Evolutionary conservation across 2,797 vertebrate species (phyloP), one percentile per base, ranked within the genome.

Genomic region (Siniperca obscura): DNA sequence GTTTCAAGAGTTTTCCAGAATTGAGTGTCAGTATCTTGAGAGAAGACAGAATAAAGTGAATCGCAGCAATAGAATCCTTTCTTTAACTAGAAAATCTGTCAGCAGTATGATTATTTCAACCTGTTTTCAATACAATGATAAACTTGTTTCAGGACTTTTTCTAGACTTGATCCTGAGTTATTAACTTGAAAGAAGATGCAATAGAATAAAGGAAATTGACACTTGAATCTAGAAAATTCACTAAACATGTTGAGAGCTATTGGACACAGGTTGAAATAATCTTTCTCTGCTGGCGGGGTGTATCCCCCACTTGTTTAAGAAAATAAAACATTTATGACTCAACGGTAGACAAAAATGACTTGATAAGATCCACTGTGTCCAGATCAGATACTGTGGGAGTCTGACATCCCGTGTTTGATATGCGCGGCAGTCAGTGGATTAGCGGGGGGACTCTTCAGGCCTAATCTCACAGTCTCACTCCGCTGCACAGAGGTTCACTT

Each of bases 401-500:
- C 83, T 78, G 82, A 70, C 60, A 62, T 68, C 76, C 65, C 81
- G 72, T 68, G 75, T 90, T 87, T 91, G 91, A 92, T 85, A 89
- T 91, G 89, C 55, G 81, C 79, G 22, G 56, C 89, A 88, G 84
- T 90, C 89, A 71, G 60, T 82, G 91, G 91, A 92, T 93, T 90
- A 90, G 83, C 16, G 65, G 76, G 82, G 82, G 30, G 78, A 76
- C 84, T 91, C 87, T 82, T 85, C 76, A 76, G 78, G 74, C 60
- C 89, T 95, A 89, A 93, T 93, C 92, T 92, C 90, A 48, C 82
- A 50, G 93, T 94, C 89, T 92, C 92, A 89, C 90, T 91, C 84
- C 14, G 77, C 87, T 87, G 94, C 92, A 83, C 93, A 88, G 85
- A 92, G 92, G 76, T 93, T 94, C 90, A 91, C 91, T 93, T 92